A percentile compares a stretch with the other conserved stretches of the same genome.
These are phyloP conservation scores for Brotula barbata DNA, from an alignment of 2,797 vertebrate genomes.

Conservation along the genomic window DNA sequence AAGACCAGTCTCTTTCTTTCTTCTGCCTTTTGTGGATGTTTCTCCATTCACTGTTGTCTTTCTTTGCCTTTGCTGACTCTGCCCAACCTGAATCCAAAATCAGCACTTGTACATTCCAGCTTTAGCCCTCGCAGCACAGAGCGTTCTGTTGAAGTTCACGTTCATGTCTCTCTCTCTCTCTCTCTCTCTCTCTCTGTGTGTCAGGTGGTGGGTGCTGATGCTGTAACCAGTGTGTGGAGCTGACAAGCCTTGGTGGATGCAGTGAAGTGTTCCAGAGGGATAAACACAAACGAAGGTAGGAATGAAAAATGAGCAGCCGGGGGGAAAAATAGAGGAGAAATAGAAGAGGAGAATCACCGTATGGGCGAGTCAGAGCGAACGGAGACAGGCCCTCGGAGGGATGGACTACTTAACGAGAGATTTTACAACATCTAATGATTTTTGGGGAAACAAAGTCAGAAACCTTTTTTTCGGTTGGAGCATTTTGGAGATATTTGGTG, in stretches of 20 bases:
- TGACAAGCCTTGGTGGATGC: constrained; percentile 80
- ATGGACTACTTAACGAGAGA: constrained; percentile 18
- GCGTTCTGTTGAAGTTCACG: constrained; percentile 21
- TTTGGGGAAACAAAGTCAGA: too few relatives aligned
- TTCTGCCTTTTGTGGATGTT: background rate
- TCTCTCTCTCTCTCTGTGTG: constrained; percentile 35
- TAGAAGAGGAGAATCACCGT: constrained; percentile 24
- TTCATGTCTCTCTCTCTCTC: constrained; percentile 31
- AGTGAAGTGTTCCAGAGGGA: constrained; percentile 80
- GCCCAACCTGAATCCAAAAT: constrained; percentile 11
- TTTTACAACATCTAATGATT: too few relatives aligned
- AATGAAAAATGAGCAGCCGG: constrained; percentile 30
- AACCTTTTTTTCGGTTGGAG: too few relatives aligned
- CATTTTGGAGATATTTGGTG: too few relatives aligned
- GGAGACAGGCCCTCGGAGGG: constrained; percentile 3
- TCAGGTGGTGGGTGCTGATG: constrained; percentile 81
- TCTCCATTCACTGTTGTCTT: background rate
- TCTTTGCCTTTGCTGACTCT: constrained; percentile 11
- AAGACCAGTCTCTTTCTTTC: too few relatives aligned
- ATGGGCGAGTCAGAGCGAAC: constrained; percentile 6
- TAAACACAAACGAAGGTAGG: constrained; percentile 77
- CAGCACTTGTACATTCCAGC: background rate
- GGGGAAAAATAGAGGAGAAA: background rate
- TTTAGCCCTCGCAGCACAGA: background rate
- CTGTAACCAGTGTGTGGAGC: constrained; percentile 77